phyloP scores from a whole-genome alignment of 2,797 vertebrate species.

The Champsocephalus esox region DNA sequence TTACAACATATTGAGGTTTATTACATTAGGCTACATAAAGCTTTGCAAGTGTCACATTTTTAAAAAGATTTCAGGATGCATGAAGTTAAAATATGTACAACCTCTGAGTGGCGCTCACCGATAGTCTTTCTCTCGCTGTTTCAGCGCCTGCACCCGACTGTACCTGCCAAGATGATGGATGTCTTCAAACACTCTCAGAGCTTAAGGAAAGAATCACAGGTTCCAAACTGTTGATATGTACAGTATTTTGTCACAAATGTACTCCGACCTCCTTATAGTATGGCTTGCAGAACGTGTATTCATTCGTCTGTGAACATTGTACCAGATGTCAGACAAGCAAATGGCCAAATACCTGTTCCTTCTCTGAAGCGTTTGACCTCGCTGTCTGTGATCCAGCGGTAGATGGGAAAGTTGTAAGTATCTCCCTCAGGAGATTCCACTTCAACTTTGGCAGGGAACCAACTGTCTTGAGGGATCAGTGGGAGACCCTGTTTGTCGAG shows the following conservation, averaged over 20 bases:
- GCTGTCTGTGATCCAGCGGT: conserved; percentile 60
- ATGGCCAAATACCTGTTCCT: conserved; percentile 59
- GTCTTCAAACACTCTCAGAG: conserved; percentile 67
- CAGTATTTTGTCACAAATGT: neutral
- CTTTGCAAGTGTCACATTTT: neutral
- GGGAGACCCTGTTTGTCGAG: conserved; percentile 52
- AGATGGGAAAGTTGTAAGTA: conserved; percentile 59
- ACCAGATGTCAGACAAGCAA: neutral
- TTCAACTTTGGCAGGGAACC: conserved; percentile 63
- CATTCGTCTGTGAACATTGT: neutral
- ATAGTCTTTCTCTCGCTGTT: conserved; percentile 50
- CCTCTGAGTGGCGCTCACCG: conserved; percentile 45
- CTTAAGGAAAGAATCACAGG: conserved; percentile 18
- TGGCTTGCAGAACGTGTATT: neutral
- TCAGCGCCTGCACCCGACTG: conserved; percentile 54
- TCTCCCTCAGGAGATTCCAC: conserved; percentile 57
- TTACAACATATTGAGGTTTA: neutral
- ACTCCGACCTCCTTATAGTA: neutral
- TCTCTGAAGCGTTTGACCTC: conserved; percentile 62
- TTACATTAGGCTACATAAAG: neutral
- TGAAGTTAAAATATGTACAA: neutral
- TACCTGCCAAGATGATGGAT: conserved; percentile 38
- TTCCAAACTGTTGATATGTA: neutral
- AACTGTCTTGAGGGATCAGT: conserved; percentile 40
- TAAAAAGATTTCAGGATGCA: neutral